Conservation (phyloP, 35 echinoderm and acorn worm genomes). For the Apostichopus japonicus region DNA sequence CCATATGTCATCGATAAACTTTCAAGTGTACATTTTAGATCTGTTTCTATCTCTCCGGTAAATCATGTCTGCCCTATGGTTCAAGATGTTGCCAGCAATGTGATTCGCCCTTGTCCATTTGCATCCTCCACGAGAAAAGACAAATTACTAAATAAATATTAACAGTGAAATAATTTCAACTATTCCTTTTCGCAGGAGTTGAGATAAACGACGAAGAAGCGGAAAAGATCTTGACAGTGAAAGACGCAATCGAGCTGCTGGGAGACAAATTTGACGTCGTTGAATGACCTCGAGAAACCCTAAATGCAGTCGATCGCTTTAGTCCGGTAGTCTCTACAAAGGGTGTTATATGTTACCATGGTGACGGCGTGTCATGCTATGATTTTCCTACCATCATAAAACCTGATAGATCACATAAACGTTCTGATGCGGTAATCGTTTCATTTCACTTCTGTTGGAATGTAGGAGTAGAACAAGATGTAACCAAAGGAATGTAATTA, state of each 20-base stretch:
- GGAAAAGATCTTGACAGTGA: conserved; percentile 39
- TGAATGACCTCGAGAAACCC: not conserved
- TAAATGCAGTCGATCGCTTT: not conserved
- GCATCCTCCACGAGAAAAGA: no score
- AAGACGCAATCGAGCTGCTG: conserved; percentile 33
- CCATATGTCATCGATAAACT: no score
- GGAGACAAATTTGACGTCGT: conserved; percentile 56
- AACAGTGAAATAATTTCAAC: no score
- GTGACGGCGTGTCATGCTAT: not conserved
- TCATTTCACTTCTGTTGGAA: not conserved
- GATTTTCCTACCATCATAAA: not conserved
- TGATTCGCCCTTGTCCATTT: no score
- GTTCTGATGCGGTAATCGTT: not conserved
- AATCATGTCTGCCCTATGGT: no score
- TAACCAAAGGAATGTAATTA: not conserved
- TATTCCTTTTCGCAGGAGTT: not conserved
- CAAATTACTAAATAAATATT: no score
- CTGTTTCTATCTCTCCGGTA: no score
- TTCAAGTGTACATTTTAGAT: no score
- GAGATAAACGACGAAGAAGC: conserved; percentile 56
- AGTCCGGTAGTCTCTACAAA: not conserved
- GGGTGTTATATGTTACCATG: conserved; percentile 27
- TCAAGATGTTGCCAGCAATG: no score
- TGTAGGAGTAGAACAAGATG: not conserved
- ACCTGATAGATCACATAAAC: not conserved